A percentile compares a stretch with the other conserved stretches of the same genome.
phyloP scores from a whole-genome alignment of 2,888 invertebrate genomes.

The Dermolepida albohirtum region DNA sequence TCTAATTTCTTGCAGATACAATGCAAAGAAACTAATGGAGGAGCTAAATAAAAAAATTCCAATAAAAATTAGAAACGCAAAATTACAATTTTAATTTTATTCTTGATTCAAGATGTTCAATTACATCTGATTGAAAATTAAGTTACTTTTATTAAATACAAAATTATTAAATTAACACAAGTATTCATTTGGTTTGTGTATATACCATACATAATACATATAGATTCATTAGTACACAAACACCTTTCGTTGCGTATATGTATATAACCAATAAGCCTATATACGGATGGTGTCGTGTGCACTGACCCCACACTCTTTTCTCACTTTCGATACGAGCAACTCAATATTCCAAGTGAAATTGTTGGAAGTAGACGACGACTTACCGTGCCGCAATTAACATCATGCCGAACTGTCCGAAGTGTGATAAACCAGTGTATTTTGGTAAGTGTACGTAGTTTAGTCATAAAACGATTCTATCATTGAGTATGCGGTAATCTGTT shows the following conservation, averaged over 20 bases:
- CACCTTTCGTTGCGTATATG: background rate
- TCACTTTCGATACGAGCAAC: constrained; percentile 32
- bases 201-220: no score
- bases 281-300: constrained; percentile 39
- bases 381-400: constrained; percentile 42
- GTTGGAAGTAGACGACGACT: constrained; percentile 24
- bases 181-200: no score
- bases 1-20: no score
- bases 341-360: constrained; percentile 32
- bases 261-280: constrained; percentile 6
- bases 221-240: background rate
- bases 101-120: no score
- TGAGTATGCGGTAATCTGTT: background rate
- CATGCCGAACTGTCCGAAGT: constrained; percentile 73
- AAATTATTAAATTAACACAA: no score
- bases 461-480: background rate
- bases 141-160: no score
- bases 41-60: no score
- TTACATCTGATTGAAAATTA: no score
- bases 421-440: constrained; percentile 72
- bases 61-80: no score
- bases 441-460: constrained; percentile 63
- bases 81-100: no score
- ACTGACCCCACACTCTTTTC: constrained; percentile 39
- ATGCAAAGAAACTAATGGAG: no score